Evolutionary conservation across 2,888 invertebrate genomes (phyloP), one percentile per base, ranked within the genome.

Genomic region (Aspidiotus rigidus): DNA sequence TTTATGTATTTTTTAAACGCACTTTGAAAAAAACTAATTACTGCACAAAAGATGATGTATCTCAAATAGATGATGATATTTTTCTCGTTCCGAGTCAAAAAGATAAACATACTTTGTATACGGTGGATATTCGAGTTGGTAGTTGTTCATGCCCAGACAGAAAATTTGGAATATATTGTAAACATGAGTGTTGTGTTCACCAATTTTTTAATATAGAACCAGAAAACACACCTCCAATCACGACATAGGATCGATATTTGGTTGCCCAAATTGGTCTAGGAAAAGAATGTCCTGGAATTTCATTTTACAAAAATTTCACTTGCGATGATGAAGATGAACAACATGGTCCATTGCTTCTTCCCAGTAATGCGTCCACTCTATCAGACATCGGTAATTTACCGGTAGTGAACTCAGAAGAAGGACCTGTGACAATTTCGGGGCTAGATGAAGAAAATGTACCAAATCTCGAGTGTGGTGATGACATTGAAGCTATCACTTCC

Each of bases 111-210:
- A 39, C n/a, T 17, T 28, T 40, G 28, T 60, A 60, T 60, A 40
- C 28, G n/a, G 60, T 60, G 39, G 40, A 60, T 39, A 60, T 60
- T 15, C 16, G n/a, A 40, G 39, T 28, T 39, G 60, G 62, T 40
- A 44, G 62, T 62, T 62, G 62, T 62, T 62, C 62, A 62, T 62
- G 49, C 13, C 9, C 13, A 16, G 9, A 15, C 28, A 44, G 62
- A 13, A 62, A 15, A 10, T 40, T 9, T 42, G 62, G 62, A 16
- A 62, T 42, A 62, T 44, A 44, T 17, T 62, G 62, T 44, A 62
- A 62, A 41, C 62, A 62, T 62, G 8, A 62, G 60, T 44, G 28
- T n/a, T 40, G 60, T 39, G 49, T 44, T 10, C 49, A 44, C 11
- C 49, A 44, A 11, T 44, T 44, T 11, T 44, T 44, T 44, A 11